Percentiles rank a stretch among this genome's conserved stretches.
These are phyloP conservation scores for Turritopsis rubra DNA, from an alignment of 30 jellyfish, hydroid and myxozoan species.

Conservation along the genomic window DNA sequence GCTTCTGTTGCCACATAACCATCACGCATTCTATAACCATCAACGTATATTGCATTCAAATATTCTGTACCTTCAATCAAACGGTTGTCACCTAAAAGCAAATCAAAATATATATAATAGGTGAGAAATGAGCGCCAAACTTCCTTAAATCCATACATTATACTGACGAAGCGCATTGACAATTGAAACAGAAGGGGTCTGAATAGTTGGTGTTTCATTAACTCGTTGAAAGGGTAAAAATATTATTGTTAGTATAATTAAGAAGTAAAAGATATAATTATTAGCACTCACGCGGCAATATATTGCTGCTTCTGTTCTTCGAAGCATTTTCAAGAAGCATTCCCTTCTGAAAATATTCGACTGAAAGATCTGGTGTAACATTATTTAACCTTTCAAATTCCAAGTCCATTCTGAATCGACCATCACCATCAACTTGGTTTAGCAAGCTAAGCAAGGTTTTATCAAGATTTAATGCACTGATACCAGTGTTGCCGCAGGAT, in stretches of 20 bases:
- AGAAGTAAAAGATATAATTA: too few species aligned
- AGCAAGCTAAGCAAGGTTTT: neutral
- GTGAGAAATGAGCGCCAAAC: neutral
- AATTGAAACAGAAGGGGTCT: too few species aligned
- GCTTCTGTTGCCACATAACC: constrained; percentile 17
- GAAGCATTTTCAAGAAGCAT: neutral
- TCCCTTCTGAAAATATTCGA: neutral
- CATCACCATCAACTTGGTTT: neutral
- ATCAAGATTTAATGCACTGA: neutral
- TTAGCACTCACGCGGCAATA: too few species aligned
- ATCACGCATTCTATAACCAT: constrained; percentile 19
- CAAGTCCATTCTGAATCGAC: too few species aligned
- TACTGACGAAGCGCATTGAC: too few species aligned
- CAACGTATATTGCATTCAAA: constrained; percentile 19
- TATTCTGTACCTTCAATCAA: neutral
- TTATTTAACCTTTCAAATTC: too few species aligned
- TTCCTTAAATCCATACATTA: neutral
- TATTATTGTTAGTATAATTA: too few species aligned
- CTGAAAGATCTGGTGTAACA: neutral
- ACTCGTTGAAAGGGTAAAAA: too few species aligned
- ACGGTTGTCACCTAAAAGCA: neutral
- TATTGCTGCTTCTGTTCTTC: constrained; percentile 11
- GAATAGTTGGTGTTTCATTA: too few species aligned
- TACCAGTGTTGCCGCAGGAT: constrained; percentile 19
- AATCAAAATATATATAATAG: neutral